Conservation (phyloP, 2,797 vertebrate genomes). For the Ficedula albicollis region DNA sequence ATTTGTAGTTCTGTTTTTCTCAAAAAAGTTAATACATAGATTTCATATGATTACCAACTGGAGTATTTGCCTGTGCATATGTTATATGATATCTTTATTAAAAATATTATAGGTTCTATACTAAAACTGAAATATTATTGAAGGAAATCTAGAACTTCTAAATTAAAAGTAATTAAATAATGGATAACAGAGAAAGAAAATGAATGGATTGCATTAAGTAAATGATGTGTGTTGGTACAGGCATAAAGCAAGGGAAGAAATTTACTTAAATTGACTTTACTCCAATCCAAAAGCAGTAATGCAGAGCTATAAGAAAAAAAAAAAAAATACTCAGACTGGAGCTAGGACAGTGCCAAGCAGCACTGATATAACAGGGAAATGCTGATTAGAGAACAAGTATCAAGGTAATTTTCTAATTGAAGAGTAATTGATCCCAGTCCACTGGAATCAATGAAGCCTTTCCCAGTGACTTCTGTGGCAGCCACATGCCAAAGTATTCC, state of each 20-base stretch:
- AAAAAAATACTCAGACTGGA: neutral
- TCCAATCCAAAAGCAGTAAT: neutral
- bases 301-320: neutral
- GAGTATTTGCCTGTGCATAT: neutral
- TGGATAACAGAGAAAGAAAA: neutral
- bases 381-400: neutral
- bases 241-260: neutral
- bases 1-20: neutral
- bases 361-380: neutral
- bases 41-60: neutral
- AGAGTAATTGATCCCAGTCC: neutral
- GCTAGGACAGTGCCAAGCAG: neutral
- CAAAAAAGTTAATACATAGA: neutral
- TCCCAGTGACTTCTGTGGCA: neutral
- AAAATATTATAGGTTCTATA: neutral
- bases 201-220: neutral
- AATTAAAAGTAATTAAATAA: neutral
- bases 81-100: neutral
- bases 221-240: neutral
- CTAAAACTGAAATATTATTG: neutral
- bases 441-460: neutral
- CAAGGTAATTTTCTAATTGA: conserved; percentile 27
- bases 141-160: neutral
- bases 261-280: neutral
- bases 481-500: neutral